These are phyloP conservation scores for Tringa solitaria DNA, from an alignment of 2,113 vertebrate species.

Conservation along the genomic window DNA sequence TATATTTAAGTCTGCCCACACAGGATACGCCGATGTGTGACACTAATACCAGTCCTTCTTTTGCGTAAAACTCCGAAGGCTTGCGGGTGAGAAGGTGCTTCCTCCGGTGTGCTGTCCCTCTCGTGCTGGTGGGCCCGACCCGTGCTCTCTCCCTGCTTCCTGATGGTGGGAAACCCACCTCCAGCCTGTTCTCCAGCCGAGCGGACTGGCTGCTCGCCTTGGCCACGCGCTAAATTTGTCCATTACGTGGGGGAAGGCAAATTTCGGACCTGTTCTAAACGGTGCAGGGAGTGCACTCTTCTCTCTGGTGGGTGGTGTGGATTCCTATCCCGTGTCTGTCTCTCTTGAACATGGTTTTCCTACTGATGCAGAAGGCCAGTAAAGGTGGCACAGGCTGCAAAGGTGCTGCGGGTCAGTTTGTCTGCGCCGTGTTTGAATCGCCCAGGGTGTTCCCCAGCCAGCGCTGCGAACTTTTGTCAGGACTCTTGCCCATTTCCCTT, in stretches of 20 bases:
- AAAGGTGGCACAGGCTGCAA: not conserved
- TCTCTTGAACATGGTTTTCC: not conserved
- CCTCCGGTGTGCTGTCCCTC: not conserved
- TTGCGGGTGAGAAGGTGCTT: not conserved
- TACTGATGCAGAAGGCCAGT: not conserved
- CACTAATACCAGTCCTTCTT: no score
- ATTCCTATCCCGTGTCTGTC: rapidly evolving
- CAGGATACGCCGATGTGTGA: rapidly evolving
- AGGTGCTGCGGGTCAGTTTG: not conserved
- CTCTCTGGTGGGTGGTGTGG: not conserved
- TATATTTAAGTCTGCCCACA: not conserved
- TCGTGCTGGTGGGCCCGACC: rapidly evolving
- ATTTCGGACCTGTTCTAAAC: not conserved
- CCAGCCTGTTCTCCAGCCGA: rapidly evolving
- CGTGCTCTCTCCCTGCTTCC: not conserved
- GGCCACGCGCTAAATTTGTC: rapidly evolving
- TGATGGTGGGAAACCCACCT: rapidly evolving
- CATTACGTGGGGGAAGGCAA: not conserved
- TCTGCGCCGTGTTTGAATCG: not conserved
- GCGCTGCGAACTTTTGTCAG: not conserved
- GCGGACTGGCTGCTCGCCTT: not conserved
- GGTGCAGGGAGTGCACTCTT: rapidly evolving
- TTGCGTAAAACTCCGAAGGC: not conserved
- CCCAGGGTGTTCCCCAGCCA: rapidly evolving
- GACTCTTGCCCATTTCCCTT: rapidly evolving